A percentile compares a stretch with the other conserved stretches of the same genome.
phyloP scores from a whole-genome alignment of 1,140 invertebrate genomes.

The Eriocheir sinensis region DNA sequence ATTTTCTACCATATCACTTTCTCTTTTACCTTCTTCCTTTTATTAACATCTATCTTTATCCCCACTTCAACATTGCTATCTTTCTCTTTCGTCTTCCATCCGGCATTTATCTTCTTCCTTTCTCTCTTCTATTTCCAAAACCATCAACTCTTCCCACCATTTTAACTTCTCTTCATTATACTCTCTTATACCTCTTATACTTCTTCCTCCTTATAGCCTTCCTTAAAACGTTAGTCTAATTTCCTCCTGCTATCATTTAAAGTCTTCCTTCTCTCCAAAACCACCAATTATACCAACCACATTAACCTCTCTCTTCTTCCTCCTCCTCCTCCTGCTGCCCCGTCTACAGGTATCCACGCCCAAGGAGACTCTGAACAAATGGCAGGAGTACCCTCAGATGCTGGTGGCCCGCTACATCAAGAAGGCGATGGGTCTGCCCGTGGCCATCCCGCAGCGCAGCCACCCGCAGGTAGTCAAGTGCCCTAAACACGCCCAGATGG shows the following conservation, averaged over 20 bases:
- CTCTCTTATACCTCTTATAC: no score
- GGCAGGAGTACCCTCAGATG: constrained; percentile 95
- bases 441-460: constrained; percentile 74
- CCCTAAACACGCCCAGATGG: constrained; percentile 91
- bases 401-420: constrained; percentile 94
- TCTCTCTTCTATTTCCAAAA: background rate
- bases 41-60: no score
- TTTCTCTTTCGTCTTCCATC: no score
- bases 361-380: constrained; percentile 95
- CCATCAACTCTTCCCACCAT: no score
- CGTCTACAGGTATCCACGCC: constrained; percentile 88
- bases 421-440: constrained; percentile 88
- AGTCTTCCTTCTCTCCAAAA: background rate
- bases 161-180: no score
- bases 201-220: no score
- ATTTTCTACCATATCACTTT: background rate
- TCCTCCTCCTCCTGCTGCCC: background rate
- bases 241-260: no score
- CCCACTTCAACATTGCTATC: no score
- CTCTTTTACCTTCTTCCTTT: background rate
- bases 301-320: background rate
- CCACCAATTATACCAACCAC: no score
- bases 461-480: constrained; percentile 87
- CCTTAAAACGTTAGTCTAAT: no score
- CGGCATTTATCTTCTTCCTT: no score